These are phyloP conservation scores for Pocota personata DNA, from an alignment of 2,888 invertebrate genomes.

Conservation along the genomic window DNA sequence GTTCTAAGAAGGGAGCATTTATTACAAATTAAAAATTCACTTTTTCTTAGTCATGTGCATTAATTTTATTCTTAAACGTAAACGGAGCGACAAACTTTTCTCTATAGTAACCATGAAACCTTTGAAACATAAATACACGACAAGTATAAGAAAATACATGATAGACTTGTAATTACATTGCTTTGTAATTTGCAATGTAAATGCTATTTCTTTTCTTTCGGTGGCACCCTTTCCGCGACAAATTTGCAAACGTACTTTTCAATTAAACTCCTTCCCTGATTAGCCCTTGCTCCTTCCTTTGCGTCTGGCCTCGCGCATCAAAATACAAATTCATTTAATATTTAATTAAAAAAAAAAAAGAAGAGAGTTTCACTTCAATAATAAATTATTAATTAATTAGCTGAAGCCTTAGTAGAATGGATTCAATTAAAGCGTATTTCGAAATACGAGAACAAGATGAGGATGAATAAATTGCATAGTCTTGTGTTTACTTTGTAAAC, in stretches of 20 bases:
- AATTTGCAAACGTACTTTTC: constrained; percentile 13
- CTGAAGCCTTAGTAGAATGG: constrained; percentile 19
- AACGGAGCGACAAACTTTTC: background rate
- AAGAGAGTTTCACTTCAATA: constrained; percentile 29
- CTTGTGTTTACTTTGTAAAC: constrained; percentile 16
- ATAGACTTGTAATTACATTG: constrained; percentile 29
- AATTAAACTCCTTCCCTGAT: constrained; percentile 27
- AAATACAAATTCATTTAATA: constrained; percentile 44
- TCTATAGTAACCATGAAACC: background rate
- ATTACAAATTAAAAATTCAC: background rate
- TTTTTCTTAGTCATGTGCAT: background rate
- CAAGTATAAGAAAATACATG: constrained; percentile 5
- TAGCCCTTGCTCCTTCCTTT: constrained; percentile 1
- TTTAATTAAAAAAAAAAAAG: constrained; percentile 53
- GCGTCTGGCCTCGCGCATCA: background rate
- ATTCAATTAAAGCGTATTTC: constrained; percentile 35
- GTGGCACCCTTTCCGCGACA: constrained; percentile 1
- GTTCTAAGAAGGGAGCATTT: background rate
- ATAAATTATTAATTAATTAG: constrained; percentile 41
- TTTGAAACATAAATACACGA: background rate
- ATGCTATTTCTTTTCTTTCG: constrained; percentile 9
- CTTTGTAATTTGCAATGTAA: constrained; percentile 36
- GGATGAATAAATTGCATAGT: background rate
- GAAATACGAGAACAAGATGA: background rate
- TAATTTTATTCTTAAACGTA: background rate